Base-by-base conservation (phyloP, 2,797 vertebrate genomes). In the Etheostoma nigrum region DNA sequence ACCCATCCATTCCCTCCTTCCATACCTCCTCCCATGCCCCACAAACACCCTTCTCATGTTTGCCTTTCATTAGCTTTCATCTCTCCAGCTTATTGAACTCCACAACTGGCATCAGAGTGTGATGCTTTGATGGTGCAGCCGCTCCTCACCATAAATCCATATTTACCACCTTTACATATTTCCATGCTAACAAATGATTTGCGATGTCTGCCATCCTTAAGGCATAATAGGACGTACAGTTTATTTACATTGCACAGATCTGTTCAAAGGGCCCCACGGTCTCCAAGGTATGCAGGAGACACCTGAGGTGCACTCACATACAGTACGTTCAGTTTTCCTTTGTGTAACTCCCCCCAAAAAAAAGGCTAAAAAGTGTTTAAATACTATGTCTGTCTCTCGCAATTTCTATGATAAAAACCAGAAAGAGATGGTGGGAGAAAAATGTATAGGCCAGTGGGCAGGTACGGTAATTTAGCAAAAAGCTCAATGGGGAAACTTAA, bases 41-140 rank as follows among this genome's bases (percentile, higher is more conserved):
- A 87, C 82, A 87, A 67, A 78, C 87, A 82, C 86, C 82, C 84
- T 79, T 81, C 89, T 81, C 78, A 58, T 94, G 93, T 94, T 94
- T 95, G 93, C 90, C 92, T 93, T 95, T 95, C 94, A 95, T 95
- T 95, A 94, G 93, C 95, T 94, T 95, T 95, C 94, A 95, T 95
- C 94, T 93, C 87, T 89, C 75, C 86, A 83, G 88, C 89, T 93
- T 94, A 95, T 94, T 94, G 94, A 95, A 94, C 92, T 90, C 86
- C 88, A 94, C 93, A 91, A 95, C 91, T 88, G 91, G 93, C 88
- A 89, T 90, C 89, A 86, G 89, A 85, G 89, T 64, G 79, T 68
- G 88, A 84, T 88, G 89, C 93, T 95, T 94, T 94, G 94, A 94
- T 92, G 91, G 86, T 89, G 88, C 66, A 79, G 87, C 85, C 62